phyloP scores from a whole-genome alignment of 2,888 invertebrate genomes.

The Quadroppia sp. region DNA sequence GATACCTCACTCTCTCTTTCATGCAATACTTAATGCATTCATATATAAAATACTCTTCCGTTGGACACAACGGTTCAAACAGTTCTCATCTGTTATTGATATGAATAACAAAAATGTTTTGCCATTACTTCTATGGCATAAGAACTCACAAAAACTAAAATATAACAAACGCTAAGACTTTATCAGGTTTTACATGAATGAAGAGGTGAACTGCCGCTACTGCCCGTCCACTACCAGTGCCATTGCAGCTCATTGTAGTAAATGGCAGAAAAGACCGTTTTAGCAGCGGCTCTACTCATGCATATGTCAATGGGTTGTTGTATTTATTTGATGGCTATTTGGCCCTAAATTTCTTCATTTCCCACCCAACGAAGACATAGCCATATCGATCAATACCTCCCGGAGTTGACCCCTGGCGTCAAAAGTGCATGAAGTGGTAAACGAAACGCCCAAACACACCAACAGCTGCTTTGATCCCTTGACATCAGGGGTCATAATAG shows the following conservation, averaged over 20 bases:
- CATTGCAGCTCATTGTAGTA: constrained; percentile 32
- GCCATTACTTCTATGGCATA: constrained; percentile 32
- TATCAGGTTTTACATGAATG: constrained; percentile 29
- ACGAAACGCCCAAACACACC: constrained; percentile 34
- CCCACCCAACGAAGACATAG: constrained; percentile 34
- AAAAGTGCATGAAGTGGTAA: constrained; percentile 37
- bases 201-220: constrained; percentile 7
- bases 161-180: constrained; percentile 8
- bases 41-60: constrained; percentile 23
- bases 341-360: constrained; percentile 33
- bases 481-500: constrained; percentile 31
- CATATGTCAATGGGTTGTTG: constrained; percentile 9
- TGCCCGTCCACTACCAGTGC: too few relatives aligned
- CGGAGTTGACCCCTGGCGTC: constrained; percentile 33
- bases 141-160: constrained; percentile 28
- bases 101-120: constrained; percentile 13
- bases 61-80: constrained; percentile 17
- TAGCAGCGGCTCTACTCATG: background rate
- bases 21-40: constrained; percentile 13
- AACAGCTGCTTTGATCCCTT: constrained; percentile 35
- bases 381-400: constrained; percentile 33
- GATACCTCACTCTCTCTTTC: constrained; percentile 4
- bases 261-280: constrained; percentile 26
- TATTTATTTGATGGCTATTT: constrained; percentile 24
- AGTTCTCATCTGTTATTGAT: constrained; percentile 22